Evolutionary conservation across 2,797 vertebrate species (phyloP).

Genomic region (Cottoperca gobio): DNA sequence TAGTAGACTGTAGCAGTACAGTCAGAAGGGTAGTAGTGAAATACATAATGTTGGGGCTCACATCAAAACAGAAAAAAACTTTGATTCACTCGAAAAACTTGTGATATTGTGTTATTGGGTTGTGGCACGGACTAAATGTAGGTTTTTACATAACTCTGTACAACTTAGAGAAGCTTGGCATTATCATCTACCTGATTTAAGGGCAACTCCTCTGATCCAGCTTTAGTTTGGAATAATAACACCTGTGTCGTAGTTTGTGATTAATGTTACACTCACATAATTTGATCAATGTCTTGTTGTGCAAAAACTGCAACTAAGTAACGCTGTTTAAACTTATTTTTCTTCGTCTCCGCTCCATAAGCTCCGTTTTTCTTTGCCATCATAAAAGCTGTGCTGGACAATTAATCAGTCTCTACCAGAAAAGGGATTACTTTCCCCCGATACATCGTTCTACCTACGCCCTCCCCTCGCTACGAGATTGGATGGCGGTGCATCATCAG

Average conservation of each 20-base stretch:
- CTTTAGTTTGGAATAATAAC: slow-evolving; percentile 47
- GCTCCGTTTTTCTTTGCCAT: slow-evolving; percentile 57
- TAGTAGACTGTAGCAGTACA: not conserved
- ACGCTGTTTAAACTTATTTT: slow-evolving; percentile 52
- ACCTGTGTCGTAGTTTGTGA: slow-evolving; percentile 33
- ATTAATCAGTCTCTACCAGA: slow-evolving; percentile 62
- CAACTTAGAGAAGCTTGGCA: slow-evolving; percentile 3
- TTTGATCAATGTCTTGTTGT: slow-evolving; percentile 65
- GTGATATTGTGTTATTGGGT: not conserved
- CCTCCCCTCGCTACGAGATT: slow-evolving; percentile 24
- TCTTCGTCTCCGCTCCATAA: slow-evolving; percentile 49
- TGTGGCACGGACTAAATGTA: not conserved
- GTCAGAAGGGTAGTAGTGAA: not conserved
- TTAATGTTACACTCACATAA: slow-evolving; percentile 35
- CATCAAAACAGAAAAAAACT: not conserved
- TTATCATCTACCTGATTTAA: slow-evolving; percentile 36
- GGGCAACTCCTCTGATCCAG: slow-evolving; percentile 27
- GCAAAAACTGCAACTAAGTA: slow-evolving; percentile 49
- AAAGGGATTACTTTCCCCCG: slow-evolving; percentile 35
- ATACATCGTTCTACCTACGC: slow-evolving; percentile 7
- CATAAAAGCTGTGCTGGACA: slow-evolving; percentile 55
- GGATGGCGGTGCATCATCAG: slow-evolving; percentile 45
- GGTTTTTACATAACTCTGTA: slow-evolving; percentile 7
- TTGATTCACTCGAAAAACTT: not conserved
- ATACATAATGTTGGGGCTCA: not conserved